Evolutionary conservation across 2,797 vertebrate species (phyloP).

Genomic region (Leptodactylus fallax): DNA sequence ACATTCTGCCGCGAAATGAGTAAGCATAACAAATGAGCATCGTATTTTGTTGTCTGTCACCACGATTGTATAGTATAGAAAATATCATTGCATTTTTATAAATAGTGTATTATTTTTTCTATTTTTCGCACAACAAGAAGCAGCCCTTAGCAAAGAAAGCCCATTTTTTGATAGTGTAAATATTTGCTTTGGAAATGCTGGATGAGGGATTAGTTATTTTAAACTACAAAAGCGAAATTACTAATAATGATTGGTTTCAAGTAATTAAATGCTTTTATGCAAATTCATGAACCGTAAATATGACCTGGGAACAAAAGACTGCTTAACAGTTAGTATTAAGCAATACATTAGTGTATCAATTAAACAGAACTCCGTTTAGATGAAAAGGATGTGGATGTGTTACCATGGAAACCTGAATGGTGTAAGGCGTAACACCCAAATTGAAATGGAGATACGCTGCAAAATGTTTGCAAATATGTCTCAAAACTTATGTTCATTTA

Average conservation of each 20-base stretch:
- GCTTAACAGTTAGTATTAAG: slow-evolving; percentile 90
- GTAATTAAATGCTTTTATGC: slow-evolving; percentile 95
- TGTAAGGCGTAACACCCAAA: slow-evolving; percentile 77
- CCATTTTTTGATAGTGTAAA: slow-evolving; percentile 82
- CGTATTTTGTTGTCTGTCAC: not conserved
- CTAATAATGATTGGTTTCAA: slow-evolving; percentile 92
- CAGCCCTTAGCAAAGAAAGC: slow-evolving; percentile 73
- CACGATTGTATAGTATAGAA: slow-evolving; percentile 14
- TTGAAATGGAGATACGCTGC: slow-evolving; percentile 75
- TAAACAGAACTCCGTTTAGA: slow-evolving; percentile 92
- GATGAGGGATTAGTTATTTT: slow-evolving; percentile 81
- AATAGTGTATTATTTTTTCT: slow-evolving; percentile 78
- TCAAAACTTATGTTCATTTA: slow-evolving; percentile 73
- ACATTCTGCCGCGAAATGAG: not conserved
- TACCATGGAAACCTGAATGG: slow-evolving; percentile 88
- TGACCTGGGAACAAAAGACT: slow-evolving; percentile 98
- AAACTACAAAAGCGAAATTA: slow-evolving; percentile 89
- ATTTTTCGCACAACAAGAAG: slow-evolving; percentile 72
- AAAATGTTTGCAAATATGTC: slow-evolving; percentile 81
- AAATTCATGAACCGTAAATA: slow-evolving; percentile 91
- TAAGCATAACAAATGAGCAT: not conserved
- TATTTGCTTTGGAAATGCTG: slow-evolving; percentile 89
- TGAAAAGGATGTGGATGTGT: slow-evolving; percentile 81
- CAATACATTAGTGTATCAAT: slow-evolving; percentile 98
- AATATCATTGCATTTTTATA: slow-evolving; percentile 49